Percentiles rank a stretch among this genome's conserved stretches.
phyloP scores from a whole-genome alignment of 2,888 invertebrate species.

The Lepidonotus clava region DNA sequence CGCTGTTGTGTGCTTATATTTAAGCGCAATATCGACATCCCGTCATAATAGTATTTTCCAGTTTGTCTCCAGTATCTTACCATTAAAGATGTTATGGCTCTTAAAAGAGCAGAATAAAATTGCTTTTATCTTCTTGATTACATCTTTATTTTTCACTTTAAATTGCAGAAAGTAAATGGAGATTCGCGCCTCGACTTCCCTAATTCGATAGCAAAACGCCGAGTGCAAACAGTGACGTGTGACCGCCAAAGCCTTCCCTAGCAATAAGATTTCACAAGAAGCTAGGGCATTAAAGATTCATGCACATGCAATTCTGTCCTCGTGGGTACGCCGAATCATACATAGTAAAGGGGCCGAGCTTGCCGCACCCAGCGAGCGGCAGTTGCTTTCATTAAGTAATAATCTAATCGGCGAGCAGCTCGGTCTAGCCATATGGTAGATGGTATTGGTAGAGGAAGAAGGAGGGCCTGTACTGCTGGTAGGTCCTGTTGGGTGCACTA shows the following conservation, averaged over 20 bases:
- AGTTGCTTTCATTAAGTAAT: not conserved
- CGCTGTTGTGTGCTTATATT: no score
- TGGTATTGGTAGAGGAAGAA: no score
- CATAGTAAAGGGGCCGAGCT: not conserved
- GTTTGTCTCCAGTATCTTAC: no score
- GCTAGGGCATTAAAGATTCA: not conserved
- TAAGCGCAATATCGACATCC: no score
- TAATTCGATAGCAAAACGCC: not conserved
- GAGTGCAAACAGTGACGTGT: not conserved
- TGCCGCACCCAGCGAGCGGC: not conserved
- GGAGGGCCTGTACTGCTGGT: no score
- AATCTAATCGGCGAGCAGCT: not conserved
- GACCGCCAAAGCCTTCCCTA: not conserved
- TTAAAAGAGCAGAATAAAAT: no score
- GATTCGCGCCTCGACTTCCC: not conserved
- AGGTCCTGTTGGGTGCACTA: no score
- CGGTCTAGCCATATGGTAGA: no score
- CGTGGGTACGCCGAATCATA: constrained; percentile 4
- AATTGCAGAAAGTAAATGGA: not conserved
- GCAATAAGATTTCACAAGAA: not conserved
- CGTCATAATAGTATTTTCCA: no score
- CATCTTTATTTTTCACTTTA: no score
- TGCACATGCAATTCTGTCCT: not conserved
- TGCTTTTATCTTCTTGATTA: no score
- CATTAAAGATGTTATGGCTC: no score